Base-by-base conservation (phyloP, 2,797 vertebrate genomes). In the Clarias platycephalus region DNA sequence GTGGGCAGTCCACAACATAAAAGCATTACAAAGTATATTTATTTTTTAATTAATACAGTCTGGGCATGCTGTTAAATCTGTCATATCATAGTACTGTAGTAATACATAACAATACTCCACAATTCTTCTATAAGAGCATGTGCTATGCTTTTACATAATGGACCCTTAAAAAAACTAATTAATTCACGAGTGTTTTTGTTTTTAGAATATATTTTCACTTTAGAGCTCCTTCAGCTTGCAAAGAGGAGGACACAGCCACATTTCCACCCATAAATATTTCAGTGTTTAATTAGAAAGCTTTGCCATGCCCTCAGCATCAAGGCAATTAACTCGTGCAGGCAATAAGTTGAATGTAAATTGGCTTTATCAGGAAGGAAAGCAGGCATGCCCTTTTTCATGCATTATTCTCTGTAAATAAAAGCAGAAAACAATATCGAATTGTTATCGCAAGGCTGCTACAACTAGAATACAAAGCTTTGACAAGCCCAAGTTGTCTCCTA, bases 231-330 rank as follows among this genome's bases (percentile, higher is more conserved):
- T 85, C 81, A 40, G 82, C 86, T 87, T 83, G 44, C 86, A 89
- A 85, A 86, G 78, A 74, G 37, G 80, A 76, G 24, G 86, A 90
- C 88, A 90, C 89, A 92, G 94, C 93, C 91, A 93, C 90, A 89
- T 90, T 93, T 91, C 85, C 85, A 74, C 86, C 78, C 89, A 93
- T 95, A 93, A 93, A 95, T 94, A 94, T 94, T 94, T 94, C 88
- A 94, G 91, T 92, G 91, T 92, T 94, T 94, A 92, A 95, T 94
- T 94, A 95, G 91, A 84, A 91, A 67, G 84, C 86, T 58, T 76
- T 63, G 83, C 90, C 92, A 91, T 88, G 57, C 89, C 89, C 92
- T 91, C 88, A 91, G 88, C 88, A 88, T 85, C 58, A 9, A 0
- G 87, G 90, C 91, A 91, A 88, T 90, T 87, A 76, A 86, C 86